Conservation (phyloP, 2,113 vertebrate genomes). For the Myotis davidii region DNA sequence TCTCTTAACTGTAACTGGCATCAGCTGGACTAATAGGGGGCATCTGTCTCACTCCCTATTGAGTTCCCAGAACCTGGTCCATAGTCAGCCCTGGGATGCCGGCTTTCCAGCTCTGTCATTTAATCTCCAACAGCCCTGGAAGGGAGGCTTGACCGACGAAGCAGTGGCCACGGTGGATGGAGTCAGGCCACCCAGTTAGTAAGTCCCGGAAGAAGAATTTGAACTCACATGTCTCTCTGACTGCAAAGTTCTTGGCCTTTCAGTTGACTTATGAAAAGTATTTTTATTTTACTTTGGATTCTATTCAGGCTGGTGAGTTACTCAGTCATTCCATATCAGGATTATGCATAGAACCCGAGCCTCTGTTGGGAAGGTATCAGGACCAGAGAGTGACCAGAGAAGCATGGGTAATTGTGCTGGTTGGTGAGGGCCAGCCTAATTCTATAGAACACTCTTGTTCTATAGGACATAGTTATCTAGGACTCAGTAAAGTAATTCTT, state of each 20-base stretch:
- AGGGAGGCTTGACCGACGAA: neutral
- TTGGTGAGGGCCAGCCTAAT: neutral
- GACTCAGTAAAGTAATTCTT: neutral
- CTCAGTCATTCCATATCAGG: neutral
- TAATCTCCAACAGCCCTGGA: neutral
- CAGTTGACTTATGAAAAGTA: neutral
- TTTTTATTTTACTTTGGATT: slow-evolving; percentile 10
- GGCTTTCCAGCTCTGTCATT: neutral
- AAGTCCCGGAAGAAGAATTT: neutral
- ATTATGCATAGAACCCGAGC: neutral
- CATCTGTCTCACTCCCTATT: neutral
- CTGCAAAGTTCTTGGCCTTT: neutral
- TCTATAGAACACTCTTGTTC: neutral
- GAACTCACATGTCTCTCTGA: neutral
- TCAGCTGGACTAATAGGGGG: neutral
- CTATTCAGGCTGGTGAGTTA: neutral
- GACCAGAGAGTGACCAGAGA: neutral
- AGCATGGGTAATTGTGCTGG: neutral
- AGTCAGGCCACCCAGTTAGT: neutral
- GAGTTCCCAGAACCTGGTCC: neutral
- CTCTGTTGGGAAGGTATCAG: neutral
- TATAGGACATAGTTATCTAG: neutral
- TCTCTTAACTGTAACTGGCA: neutral
- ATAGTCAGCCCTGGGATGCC: neutral
- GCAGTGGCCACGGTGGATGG: neutral